Base-by-base conservation (phyloP, 2,888 invertebrate genomes). In the Ceratothoa steindachneri region DNA sequence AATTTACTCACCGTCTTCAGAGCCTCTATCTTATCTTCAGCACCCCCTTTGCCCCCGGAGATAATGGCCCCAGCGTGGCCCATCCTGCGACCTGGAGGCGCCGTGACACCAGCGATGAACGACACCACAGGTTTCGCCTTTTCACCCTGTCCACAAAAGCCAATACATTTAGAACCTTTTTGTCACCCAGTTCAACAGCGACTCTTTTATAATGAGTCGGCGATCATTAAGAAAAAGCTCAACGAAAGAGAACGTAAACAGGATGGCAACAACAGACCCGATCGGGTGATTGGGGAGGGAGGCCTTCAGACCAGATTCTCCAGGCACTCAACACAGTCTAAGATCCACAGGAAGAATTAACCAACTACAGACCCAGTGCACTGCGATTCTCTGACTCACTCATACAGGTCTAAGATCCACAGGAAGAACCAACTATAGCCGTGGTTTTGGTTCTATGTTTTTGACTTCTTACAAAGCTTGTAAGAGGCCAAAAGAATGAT, bases 11-110 rank as follows among this genome's bases (percentile, higher is more conserved):
- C 82, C 24, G 70, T 83, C 81, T 85, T 84, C 68, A 99, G 86
- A 74, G 99, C 97, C 82, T 93, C 91, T 81, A 99, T 99, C 87
- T 99, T 99, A 84, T 97, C 97, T 86, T 93, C 91, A 74, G 99
- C 99, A 71, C 96, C 97, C 80, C 99, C 98, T 85, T 97, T 97
- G 68, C 98, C 98, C 19, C 98, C 98, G 0, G 97, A 95, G 84
- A 99, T 98, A 83, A 99, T 99, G 81, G 99, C 99, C 81, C 99
- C 99, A 77, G 99, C 99, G 85, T 99, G 99, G 60, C 99, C 98
- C 99, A 99, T 99, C 84, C 98, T 89, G 82, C 98, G 88, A 71
- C 97, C 97, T 64, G 97, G 97, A 22, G 99, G 99, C 15, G 99
- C 99, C 12, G 98, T 97, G 77, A 98, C 85, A 74, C 99, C 99